Conservation (phyloP, 1,140 invertebrate species). For the Drosophila hydei region DNA sequence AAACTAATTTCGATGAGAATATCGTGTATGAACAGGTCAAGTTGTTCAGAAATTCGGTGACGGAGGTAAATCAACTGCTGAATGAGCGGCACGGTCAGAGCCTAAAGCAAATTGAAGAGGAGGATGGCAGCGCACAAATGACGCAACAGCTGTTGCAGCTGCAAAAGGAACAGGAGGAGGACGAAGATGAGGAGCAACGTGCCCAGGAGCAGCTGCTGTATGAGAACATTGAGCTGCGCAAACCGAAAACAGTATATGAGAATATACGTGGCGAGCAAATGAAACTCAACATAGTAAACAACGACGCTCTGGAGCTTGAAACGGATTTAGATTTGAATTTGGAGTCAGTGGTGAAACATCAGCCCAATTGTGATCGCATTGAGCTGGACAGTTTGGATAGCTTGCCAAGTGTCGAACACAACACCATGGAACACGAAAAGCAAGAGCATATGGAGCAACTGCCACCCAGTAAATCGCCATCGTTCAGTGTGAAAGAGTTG, state of each 20-base stretch:
- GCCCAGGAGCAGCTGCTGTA: conserved; percentile 58
- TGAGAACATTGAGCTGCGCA: conserved; percentile 83
- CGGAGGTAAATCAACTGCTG: conserved; percentile 89
- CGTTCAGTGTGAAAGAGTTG: conserved; percentile 85
- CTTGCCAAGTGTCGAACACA: conserved; percentile 62
- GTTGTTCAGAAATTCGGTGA: conserved; percentile 88
- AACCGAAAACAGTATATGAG: conserved; percentile 84
- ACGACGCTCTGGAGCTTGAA: conserved; percentile 19
- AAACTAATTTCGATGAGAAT: conserved; percentile 81
- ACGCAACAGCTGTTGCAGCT: conserved; percentile 62
- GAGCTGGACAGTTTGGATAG: conserved; percentile 80
- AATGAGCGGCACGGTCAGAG: conserved; percentile 58
- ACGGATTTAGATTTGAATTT: conserved; percentile 24
- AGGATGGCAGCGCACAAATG: conserved; percentile 71
- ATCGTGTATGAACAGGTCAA: conserved; percentile 91
- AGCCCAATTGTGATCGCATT: conserved; percentile 59
- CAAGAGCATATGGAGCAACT: conserved; percentile 20
- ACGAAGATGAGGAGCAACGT: conserved; percentile 1
- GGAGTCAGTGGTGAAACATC: conserved; percentile 24
- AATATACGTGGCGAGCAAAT: conserved; percentile 84
- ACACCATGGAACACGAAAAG: conserved; percentile 49
- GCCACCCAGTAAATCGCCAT: conserved; percentile 66
- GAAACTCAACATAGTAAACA: conserved; percentile 54
- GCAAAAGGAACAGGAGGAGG: conserved; percentile 38
- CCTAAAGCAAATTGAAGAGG: conserved; percentile 72